Conservation (phyloP, 2,888 invertebrate species). For the Mythimna loreyi region DNA sequence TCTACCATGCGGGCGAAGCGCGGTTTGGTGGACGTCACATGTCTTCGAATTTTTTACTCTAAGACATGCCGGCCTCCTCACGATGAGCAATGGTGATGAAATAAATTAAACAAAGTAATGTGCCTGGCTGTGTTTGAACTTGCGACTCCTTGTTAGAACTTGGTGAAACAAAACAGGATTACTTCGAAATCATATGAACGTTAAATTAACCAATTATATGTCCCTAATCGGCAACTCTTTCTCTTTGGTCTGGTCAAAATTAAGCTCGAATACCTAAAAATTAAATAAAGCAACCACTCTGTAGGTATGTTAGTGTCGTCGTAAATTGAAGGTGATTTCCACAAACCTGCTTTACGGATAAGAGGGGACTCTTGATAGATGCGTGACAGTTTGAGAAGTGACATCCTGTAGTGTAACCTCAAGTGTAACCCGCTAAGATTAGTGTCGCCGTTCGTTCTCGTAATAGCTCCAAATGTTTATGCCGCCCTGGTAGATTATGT, state of each 20-base stretch:
- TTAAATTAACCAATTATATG: too few relatives aligned
- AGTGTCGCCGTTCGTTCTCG: conserved; percentile 27
- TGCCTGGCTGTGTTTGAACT: too few relatives aligned
- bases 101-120: too few relatives aligned
- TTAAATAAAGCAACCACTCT: conserved; percentile 11
- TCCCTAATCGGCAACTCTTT: too few relatives aligned
- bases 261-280: background rate
- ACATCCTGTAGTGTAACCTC: conserved; percentile 30
- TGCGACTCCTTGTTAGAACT: too few relatives aligned
- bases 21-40: too few relatives aligned
- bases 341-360: conserved; percentile 29
- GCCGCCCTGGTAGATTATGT: conserved; percentile 33
- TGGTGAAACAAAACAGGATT: too few relatives aligned
- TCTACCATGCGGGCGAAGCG: too few relatives aligned
- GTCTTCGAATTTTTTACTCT: too few relatives aligned
- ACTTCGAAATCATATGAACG: too few relatives aligned
- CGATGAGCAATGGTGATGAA: too few relatives aligned
- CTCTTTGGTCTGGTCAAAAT: background rate
- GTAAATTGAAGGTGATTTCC: conserved; percentile 26
- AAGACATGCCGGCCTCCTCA: too few relatives aligned
- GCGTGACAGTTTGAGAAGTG: conserved; percentile 24
- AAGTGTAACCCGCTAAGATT: conserved; percentile 19
- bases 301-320: background rate
- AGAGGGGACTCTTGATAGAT: conserved; percentile 30
- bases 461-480: conserved; percentile 19